Percentiles rank a stretch among this genome's conserved stretches.
phyloP scores from a whole-genome alignment of 2,888 invertebrate species.

The Cephus pygmeus region DNA sequence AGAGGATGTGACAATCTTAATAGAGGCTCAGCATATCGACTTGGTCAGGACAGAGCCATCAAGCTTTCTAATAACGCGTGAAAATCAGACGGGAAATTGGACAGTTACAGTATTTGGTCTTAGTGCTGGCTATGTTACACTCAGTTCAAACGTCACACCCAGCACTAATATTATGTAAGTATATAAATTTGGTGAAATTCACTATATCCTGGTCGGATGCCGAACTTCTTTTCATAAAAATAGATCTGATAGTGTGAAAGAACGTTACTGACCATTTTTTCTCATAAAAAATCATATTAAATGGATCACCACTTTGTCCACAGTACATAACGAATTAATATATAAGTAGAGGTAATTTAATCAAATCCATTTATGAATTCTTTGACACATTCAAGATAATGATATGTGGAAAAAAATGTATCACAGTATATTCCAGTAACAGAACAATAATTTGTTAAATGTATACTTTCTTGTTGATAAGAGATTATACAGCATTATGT shows the following conservation, averaged over 20 bases:
- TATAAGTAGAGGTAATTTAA: neutral
- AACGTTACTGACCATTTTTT: neutral
- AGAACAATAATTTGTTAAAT: neutral
- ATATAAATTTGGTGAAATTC: constrained; percentile 1
- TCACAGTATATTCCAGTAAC: too few species aligned
- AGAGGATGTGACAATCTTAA: constrained; percentile 67
- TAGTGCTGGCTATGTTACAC: constrained; percentile 76
- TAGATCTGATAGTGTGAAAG: neutral
- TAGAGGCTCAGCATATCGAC: constrained; percentile 74
- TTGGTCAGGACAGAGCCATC: constrained; percentile 71
- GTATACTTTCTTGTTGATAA: neutral
- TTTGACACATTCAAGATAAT: neutral
- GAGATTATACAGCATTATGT: neutral
- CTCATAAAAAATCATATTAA: neutral
- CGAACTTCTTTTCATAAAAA: neutral
- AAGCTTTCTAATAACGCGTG: constrained; percentile 63
- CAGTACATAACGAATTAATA: too few species aligned
- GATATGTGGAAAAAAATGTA: too few species aligned
- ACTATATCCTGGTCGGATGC: neutral
- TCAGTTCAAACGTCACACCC: constrained; percentile 73
- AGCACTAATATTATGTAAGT: constrained; percentile 67
- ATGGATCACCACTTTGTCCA: neutral
- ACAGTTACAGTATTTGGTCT: constrained; percentile 71
- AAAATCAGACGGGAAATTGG: constrained; percentile 60
- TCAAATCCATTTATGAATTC: neutral